Base-by-base conservation (phyloP, 2,888 invertebrate genomes). In the Stenichneumon culpator region DNA sequence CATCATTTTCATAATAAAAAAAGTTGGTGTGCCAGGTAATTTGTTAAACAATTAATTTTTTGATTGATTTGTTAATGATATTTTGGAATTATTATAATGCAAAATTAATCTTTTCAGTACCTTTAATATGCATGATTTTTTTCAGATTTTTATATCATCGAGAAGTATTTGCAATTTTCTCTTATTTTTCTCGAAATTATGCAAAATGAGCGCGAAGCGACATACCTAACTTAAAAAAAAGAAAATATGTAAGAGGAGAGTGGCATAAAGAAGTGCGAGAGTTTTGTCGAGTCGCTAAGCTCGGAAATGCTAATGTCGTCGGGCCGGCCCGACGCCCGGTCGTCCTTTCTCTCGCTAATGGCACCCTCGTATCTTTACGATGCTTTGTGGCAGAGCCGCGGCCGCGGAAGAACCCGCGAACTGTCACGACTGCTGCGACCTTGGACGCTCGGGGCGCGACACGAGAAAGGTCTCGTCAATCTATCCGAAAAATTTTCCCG, bases 401-500 rank as follows among this genome's bases (percentile, higher is more conserved):
- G 36, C 72, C 32, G 50, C 63, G 77, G 67, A 82, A 82, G 79
- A 85, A 79, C 9, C 75, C 79, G 75, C 79, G 52, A 73, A 82
- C 75, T 82, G 85, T 85, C 85, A 85, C 85, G 85, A 85, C 75
- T 67, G 75, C 63, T 16, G 44, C 79, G 85, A 82, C 85, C 85
- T 82, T 85, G 82, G 57, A 68, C 72, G 72, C 75, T 72, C 70
- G 82, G 82, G 79, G 85, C 85, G 85, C 82, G 85, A 85, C 82
- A 57, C 69, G 67, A 79, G 75, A 39, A 85, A 85, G 85, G 85
- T 85, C 75, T 85, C 72, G 79, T 75, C 82, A 85, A 85, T 85
- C 84, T 70, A 79, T 85, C 72, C 72, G 68, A 68, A 79, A 68
- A n/a, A 63, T 5, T 73, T 78, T 60, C 69, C 22, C 60, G 60